Conservation (phyloP, 2,888 invertebrate species). For the Linnaemya vulpina region DNA sequence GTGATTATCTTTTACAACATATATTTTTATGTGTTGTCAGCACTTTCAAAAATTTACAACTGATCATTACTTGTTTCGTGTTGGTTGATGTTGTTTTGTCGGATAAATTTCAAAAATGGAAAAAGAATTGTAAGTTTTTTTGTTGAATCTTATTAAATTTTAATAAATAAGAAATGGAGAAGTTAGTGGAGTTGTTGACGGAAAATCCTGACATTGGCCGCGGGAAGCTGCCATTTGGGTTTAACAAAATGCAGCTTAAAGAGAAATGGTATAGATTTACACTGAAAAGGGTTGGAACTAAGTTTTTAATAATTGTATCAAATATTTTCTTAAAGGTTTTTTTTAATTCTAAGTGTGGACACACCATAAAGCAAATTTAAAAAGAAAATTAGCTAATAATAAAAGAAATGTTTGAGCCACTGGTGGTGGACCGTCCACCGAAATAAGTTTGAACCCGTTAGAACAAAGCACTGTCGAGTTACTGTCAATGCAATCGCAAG, state of each 20-base stretch:
- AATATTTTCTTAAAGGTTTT: too few relatives aligned
- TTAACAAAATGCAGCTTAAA: too few relatives aligned
- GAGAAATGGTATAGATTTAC: too few relatives aligned
- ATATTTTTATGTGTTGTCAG: neutral
- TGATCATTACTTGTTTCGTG: neutral
- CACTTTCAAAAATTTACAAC: slow-evolving; percentile 13
- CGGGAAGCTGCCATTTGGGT: slow-evolving; percentile 19
- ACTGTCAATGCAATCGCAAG: too few relatives aligned
- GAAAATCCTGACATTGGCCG: slow-evolving; percentile 14
- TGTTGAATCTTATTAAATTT: too few relatives aligned
- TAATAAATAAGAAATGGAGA: slow-evolving; percentile 1
- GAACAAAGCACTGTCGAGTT: neutral
- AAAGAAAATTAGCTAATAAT: too few relatives aligned
- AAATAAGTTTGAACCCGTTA: neutral
- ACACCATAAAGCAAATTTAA: too few relatives aligned
- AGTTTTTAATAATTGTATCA: too few relatives aligned
- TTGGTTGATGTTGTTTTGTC: neutral
- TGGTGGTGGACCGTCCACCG: too few relatives aligned
- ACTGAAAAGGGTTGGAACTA: too few relatives aligned
- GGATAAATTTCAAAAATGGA: neutral
- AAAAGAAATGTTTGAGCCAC: too few relatives aligned
- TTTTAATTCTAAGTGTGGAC: too few relatives aligned
- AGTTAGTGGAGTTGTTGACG: neutral
- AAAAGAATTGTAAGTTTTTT: neutral
- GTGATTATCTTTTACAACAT: slow-evolving; percentile 10